Evolutionary conservation across 2,113 vertebrate species (phyloP).

Genomic region (Podarcis muralis): DNA sequence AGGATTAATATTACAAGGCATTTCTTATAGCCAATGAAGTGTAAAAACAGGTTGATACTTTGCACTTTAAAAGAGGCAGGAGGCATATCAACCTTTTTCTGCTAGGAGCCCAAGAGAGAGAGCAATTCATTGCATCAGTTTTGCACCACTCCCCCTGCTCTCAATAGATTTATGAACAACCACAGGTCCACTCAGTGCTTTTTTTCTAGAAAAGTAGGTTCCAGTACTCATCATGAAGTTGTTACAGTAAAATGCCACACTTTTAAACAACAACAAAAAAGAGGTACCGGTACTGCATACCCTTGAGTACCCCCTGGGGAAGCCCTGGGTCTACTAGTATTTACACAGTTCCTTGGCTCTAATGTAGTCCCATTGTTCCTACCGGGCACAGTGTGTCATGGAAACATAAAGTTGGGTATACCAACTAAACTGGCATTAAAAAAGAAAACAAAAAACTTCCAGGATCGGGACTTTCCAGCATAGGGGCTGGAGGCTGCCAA

Average conservation of each 20-base stretch:
- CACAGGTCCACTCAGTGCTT: no score
- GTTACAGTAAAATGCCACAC: no score
- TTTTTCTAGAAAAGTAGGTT: no score
- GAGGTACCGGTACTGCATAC: no score
- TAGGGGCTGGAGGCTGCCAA: not conserved
- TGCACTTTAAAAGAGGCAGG: not conserved
- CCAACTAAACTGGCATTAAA: no score
- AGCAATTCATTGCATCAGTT: not conserved
- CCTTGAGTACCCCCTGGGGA: no score
- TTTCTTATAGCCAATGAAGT: not conserved
- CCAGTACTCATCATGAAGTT: no score
- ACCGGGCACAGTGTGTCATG: not conserved
- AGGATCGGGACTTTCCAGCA: no score
- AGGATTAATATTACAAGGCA: not conserved
- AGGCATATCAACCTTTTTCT: not conserved
- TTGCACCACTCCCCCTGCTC: not conserved
- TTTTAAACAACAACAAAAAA: no score
- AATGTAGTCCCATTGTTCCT: not conserved
- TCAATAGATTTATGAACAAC: not conserved
- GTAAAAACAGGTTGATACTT: conserved; percentile 16
- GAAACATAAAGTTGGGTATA: not conserved
- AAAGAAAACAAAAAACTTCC: no score
- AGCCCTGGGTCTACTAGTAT: not conserved
- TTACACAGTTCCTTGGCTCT: not conserved
- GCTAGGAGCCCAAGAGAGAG: not conserved